A percentile compares a stretch with the other conserved stretches of the same genome.
Evolutionary conservation across 2,113 vertebrate species (phyloP).

Genomic region (Chionodraco myersi): DNA sequence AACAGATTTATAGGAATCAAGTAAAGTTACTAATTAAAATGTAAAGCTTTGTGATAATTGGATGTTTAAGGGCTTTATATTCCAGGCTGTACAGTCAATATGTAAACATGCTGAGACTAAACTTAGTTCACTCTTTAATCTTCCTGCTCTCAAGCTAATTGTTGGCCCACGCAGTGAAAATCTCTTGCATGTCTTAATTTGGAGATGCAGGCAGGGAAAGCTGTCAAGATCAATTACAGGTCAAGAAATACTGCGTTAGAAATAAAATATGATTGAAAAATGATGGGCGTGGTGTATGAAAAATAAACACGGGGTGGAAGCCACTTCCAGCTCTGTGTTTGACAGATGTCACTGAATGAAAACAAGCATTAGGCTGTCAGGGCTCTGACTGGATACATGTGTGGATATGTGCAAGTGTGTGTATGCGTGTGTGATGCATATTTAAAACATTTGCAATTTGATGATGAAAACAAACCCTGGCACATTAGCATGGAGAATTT

Average conservation of each 20-base stretch:
- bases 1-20: neutral
- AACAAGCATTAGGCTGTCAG: conserved; percentile 66
- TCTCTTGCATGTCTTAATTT: conserved; percentile 24
- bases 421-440: conserved; percentile 66
- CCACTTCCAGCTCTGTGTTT: conserved; percentile 57
- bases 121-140: conserved; percentile 14
- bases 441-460: conserved; percentile 82
- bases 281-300: conserved; percentile 48
- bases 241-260: conserved; percentile 24
- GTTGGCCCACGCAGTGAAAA: conserved; percentile 37
- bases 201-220: conserved; percentile 18
- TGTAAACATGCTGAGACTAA: neutral
- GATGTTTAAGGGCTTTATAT: neutral
- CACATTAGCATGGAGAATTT: conserved; percentile 80
- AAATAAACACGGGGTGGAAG: conserved; percentile 64
- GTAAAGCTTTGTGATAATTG: neutral
- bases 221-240: conserved; percentile 5
- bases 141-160: conserved; percentile 24
- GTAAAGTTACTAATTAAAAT: too few species aligned
- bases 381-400: conserved; percentile 52
- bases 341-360: conserved; percentile 65
- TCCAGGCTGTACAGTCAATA: neutral
- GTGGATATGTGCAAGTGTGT: conserved; percentile 20
- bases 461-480: conserved; percentile 83
- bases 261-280: conserved; percentile 59